Base-by-base conservation (phyloP, 2,113 vertebrate genomes). In the Chauna torquata region DNA sequence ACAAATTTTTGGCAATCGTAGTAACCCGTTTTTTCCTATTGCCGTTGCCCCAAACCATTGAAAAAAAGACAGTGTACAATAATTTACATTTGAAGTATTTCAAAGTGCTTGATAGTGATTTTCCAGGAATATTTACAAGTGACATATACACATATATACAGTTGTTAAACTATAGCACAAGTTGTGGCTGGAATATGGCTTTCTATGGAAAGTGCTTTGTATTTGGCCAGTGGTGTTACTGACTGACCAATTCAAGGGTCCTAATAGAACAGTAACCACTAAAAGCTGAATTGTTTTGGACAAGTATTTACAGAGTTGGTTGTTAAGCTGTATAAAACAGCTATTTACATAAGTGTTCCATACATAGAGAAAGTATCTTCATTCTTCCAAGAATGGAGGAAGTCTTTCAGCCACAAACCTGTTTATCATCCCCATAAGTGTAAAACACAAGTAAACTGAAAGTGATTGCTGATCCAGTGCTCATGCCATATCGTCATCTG, bases 31-130 rank as follows among this genome's bases (percentile, higher is more conserved):
- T 98, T 98, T 80, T 98, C 98, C 98, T 98, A 98, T 99, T 98
- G 98, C 98, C 98, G 97, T 98, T 97, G 98, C 97, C 98, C 98
- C 98, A 98, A 98, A 98, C 98, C 98, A 98, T 98, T 99, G 98
- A 98, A 99, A 99, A 99, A 99, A 98, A 98, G 97, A 94, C 50
- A 90, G 96, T 98, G 96, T 98, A 98, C 95, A 98, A 97, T 98
- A 98, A 99, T 99, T 99, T 99, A 99, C 99, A 99, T 97, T 95
- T 97, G 96, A 98, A 98, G 96, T 98, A 98, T 97, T 98, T 98
- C 98, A 99, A 99, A 99, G 99, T 99, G 99, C 99, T 99, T 98
- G 96, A 98, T 96, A 99, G 98, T 99, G 99, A 98, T 98, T 98
- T 97, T 93, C 95, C 96, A 96, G 91, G 94, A 97, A 85, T 98